phyloP scores from a whole-genome alignment of 2,797 vertebrate genomes.

The Sparus aurata region DNA sequence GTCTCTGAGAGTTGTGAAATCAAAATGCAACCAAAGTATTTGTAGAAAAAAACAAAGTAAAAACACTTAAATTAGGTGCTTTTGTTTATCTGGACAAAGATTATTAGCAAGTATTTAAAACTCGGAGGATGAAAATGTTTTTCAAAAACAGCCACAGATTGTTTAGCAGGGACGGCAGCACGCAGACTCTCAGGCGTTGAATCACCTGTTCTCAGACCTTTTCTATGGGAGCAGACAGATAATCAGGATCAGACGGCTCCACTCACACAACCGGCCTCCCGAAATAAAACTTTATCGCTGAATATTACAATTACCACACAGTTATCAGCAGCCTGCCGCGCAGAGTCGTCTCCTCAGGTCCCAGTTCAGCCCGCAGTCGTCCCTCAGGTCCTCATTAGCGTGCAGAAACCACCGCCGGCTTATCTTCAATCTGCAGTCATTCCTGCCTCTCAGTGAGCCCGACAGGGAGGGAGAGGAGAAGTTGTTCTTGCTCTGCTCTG shows the following conservation, averaged over 20 bases:
- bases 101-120: not conserved
- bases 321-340: slow-evolving; percentile 1
- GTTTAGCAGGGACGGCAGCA: not conserved
- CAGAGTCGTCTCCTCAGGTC: not conserved
- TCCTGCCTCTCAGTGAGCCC: slow-evolving; percentile 53
- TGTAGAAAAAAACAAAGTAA: not conserved
- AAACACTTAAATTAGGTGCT: not conserved
- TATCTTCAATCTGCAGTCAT: slow-evolving; percentile 68
- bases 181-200: not conserved
- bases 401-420: slow-evolving; percentile 35
- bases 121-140: not conserved
- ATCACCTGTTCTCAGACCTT: not conserved
- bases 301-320: not conserved
- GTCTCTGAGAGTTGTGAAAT: slow-evolving; percentile 3
- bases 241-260: slow-evolving; percentile 39
- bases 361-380: not conserved
- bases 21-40: not conserved
- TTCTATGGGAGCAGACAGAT: not conserved
- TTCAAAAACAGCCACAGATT: not conserved
- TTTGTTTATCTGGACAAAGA: not conserved
- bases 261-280: not conserved
- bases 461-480: not conserved
- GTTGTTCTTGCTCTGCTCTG: not conserved
- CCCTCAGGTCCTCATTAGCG: slow-evolving; percentile 70
- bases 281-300: slow-evolving; percentile 11